Evolutionary conservation across 1,140 invertebrate species (phyloP).

Genomic region (Scaptodrosophila lebanonensis): DNA sequence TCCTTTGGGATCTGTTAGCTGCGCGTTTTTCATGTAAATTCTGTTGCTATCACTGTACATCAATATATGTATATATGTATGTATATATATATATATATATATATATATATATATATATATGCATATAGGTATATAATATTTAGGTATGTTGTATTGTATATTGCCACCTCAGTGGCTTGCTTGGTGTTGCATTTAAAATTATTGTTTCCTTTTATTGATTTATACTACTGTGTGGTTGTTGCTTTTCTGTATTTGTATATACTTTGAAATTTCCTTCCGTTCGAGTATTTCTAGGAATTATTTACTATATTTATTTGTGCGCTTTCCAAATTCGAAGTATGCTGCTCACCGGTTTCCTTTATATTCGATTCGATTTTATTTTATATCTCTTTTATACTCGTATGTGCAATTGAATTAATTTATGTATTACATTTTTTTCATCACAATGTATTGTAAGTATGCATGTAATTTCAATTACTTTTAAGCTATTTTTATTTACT

Average conservation of each 20-base stretch:
- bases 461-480: conserved; percentile 22
- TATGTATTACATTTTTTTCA: conserved; percentile 53
- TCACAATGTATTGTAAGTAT: conserved; percentile 61
- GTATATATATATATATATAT: neutral
- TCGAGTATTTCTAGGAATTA: too few relatives aligned
- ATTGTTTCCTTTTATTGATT: conserved; percentile 73
- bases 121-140: too few relatives aligned
- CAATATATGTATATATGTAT: neutral
- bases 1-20: conserved; percentile 10
- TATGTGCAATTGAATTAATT: conserved; percentile 11
- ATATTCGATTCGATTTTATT: conserved; percentile 10
- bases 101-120: too few relatives aligned
- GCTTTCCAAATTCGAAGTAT: too few relatives aligned
- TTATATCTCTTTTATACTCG: conserved; percentile 37
- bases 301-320: too few relatives aligned
- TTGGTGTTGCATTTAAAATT: conserved; percentile 41
- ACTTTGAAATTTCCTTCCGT: conserved; percentile 10
- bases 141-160: conserved; percentile 26
- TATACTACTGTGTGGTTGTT: conserved; percentile 29
- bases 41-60: conserved; percentile 52
- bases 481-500: conserved; percentile 29
- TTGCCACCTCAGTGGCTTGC: neutral
- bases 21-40: conserved; percentile 46
- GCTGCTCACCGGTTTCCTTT: conserved; percentile 3
- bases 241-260: conserved; percentile 11